Conservation (phyloP, 1,140 invertebrate species). For the Oppia nitens region DNA sequence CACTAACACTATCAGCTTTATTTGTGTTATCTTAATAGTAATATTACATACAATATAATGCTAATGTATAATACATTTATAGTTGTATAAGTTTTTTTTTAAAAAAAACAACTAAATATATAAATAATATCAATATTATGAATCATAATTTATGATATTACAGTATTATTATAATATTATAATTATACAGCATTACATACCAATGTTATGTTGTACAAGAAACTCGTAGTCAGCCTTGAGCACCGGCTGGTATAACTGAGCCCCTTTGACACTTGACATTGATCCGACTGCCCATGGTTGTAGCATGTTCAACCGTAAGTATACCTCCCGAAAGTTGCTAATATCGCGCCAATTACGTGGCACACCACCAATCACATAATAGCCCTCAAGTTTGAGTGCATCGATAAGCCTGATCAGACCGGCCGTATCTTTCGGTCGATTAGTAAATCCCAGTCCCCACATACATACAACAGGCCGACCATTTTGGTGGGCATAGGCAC, state of each 20-base stretch:
- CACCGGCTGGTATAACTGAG: background rate
- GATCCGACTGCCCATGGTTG: background rate
- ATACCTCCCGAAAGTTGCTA: background rate
- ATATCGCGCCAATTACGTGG: background rate
- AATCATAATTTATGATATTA: no score
- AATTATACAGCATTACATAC: no score
- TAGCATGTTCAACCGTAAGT: background rate
- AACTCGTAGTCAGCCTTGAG: background rate
- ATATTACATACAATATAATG: no score
- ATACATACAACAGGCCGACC: background rate
- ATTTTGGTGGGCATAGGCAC: background rate
- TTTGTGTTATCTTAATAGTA: no score
- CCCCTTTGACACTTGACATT: background rate
- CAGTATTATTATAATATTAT: no score
- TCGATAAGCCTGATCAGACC: background rate
- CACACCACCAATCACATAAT: background rate
- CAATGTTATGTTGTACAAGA: background rate
- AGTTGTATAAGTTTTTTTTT: no score
- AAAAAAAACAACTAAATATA: no score
- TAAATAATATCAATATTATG: no score
- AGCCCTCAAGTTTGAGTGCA: background rate
- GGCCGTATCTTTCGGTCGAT: background rate
- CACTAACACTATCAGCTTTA: no score
- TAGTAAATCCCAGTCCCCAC: background rate
- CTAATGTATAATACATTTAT: no score